Percentiles rank a stretch among this genome's conserved stretches.
phyloP scores from a whole-genome alignment of 2,113 vertebrate species.

The Otus sunia region DNA sequence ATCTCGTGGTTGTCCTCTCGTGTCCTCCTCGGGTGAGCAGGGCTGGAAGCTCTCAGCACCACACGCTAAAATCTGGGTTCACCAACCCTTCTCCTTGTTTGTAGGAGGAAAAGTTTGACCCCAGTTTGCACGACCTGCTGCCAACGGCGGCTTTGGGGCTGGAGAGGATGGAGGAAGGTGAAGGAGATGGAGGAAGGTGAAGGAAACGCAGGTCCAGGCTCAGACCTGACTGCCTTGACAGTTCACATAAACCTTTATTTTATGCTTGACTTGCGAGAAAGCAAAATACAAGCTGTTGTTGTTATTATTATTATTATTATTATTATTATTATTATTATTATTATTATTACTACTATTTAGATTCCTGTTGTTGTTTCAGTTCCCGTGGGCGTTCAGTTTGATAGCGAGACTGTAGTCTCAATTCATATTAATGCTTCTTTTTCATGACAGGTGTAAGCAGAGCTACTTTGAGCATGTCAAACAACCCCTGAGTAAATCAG shows the following conservation, averaged over 20 bases:
- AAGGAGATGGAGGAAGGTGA: background rate
- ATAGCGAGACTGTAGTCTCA: background rate
- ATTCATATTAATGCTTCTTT: background rate
- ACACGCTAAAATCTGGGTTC: fast-evolving
- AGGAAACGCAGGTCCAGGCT: background rate
- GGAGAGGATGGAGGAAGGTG: background rate
- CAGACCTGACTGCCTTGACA: background rate
- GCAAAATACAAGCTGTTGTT: background rate
- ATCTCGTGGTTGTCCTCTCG: background rate
- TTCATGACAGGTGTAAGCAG: background rate
- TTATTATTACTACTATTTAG: background rate
- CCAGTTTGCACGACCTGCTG: fast-evolving
- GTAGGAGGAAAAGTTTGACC: background rate
- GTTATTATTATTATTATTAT: background rate
- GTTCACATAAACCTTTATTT: background rate
- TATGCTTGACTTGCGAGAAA: background rate
- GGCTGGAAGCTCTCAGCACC: background rate
- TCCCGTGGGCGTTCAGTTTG: background rate
- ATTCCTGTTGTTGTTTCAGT: background rate
- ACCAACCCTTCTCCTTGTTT: background rate
- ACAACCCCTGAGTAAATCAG: constrained; percentile 8
- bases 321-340: background rate
- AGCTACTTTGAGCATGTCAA: background rate
- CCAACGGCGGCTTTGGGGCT: background rate
- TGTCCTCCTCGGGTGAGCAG: background rate